Conservation (phyloP, 1,140 invertebrate species). For the Marisa cornuarietis region DNA sequence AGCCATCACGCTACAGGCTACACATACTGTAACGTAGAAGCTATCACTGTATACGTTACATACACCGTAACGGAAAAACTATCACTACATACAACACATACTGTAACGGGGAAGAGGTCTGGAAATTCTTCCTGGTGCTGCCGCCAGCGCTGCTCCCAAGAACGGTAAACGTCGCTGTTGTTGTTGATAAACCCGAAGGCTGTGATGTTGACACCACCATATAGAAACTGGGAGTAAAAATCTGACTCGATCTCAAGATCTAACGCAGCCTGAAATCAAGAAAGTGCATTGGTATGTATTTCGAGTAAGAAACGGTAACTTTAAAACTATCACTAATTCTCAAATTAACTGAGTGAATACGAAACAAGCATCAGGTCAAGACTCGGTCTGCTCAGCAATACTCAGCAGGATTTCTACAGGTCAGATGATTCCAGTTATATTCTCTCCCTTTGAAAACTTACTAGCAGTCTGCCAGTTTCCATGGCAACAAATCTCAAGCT, state of each 20-base stretch:
- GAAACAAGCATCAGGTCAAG: background rate
- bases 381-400: background rate
- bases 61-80: too few relatives aligned
- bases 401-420: background rate
- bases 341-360: background rate
- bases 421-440: too few relatives aligned
- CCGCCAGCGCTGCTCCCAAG: slow-evolving; percentile 27
- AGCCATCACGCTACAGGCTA: background rate
- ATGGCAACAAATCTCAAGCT: too few relatives aligned
- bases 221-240: slow-evolving; percentile 73
- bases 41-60: too few relatives aligned
- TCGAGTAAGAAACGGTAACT: background rate
- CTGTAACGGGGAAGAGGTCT: slow-evolving; percentile 33
- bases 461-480: too few relatives aligned
- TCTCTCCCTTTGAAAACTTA: too few relatives aligned
- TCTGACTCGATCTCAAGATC: slow-evolving; percentile 35
- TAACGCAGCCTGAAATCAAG: slow-evolving; percentile 25
- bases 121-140: slow-evolving; percentile 27
- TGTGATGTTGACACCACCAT: slow-evolving; percentile 95
- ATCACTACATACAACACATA: background rate
- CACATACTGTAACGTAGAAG: too few relatives aligned
- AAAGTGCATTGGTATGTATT: background rate
- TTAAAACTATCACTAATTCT: background rate
- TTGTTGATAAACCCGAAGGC: slow-evolving; percentile 74
- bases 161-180: slow-evolving; percentile 21